A percentile compares a stretch with the other conserved stretches of the same genome.
These are phyloP conservation scores for Volucella inflata DNA, from an alignment of 2,888 invertebrate genomes.

Conservation along the genomic window DNA sequence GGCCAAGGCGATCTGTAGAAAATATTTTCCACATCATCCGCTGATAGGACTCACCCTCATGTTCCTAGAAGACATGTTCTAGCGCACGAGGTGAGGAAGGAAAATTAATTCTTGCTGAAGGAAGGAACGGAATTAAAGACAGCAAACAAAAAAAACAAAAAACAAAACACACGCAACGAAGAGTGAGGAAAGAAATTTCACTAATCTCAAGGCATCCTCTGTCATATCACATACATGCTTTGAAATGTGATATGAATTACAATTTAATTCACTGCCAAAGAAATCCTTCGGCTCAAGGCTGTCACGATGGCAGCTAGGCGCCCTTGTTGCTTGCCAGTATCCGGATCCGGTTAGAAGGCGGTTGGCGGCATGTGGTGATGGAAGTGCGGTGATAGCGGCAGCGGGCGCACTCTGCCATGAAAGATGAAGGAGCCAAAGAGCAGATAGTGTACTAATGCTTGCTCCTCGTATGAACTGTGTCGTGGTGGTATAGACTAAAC, in stretches of 20 bases:
- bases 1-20: neutral
- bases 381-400: neutral
- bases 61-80: neutral
- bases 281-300: slow-evolving; percentile 46
- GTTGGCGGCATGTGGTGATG: neutral
- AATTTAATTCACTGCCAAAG: slow-evolving; percentile 61
- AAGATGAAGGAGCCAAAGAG: slow-evolving; percentile 1
- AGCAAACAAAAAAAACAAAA: neutral
- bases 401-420: neutral
- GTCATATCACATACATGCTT: slow-evolving; percentile 54
- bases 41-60: neutral
- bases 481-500: neutral
- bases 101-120: slow-evolving; percentile 47
- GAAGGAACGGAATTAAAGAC: slow-evolving; percentile 4
- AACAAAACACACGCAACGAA: neutral
- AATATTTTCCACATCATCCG: slow-evolving; percentile 22
- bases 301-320: slow-evolving; percentile 40
- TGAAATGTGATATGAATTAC: slow-evolving; percentile 65
- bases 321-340: slow-evolving; percentile 27
- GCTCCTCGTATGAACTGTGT: neutral
- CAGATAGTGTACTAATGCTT: slow-evolving; percentile 9
- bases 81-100: neutral
- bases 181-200: slow-evolving; percentile 33
- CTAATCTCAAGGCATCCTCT: slow-evolving; percentile 59
- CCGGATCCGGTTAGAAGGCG: neutral